Percentiles rank a stretch among this genome's conserved stretches.
These are phyloP conservation scores for Cydia splendana DNA, from an alignment of 1,140 invertebrate species.

Conservation along the genomic window DNA sequence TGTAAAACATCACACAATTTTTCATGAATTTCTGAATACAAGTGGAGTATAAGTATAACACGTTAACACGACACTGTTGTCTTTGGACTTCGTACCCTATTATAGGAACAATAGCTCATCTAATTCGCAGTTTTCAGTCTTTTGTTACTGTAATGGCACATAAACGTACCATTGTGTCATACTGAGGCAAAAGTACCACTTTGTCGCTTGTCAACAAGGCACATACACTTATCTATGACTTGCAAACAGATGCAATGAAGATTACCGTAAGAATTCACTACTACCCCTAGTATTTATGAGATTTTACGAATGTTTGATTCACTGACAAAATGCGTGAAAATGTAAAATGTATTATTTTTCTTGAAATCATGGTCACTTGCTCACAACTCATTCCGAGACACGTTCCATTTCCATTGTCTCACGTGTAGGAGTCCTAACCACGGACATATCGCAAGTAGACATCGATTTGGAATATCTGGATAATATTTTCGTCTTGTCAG, in stretches of 20 bases:
- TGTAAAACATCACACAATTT: not conserved
- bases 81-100: not conserved
- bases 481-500: too few species aligned
- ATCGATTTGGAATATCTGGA: not conserved
- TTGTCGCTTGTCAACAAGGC: not conserved
- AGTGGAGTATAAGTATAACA: not conserved
- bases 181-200: not conserved
- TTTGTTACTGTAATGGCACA: not conserved
- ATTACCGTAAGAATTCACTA: too few species aligned
- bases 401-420: constrained; percentile 11
- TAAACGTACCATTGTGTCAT: not conserved
- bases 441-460: not conserved
- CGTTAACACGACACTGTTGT: not conserved
- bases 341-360: too few species aligned
- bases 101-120: not conserved
- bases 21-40: not conserved
- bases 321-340: too few species aligned
- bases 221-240: not conserved
- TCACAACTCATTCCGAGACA: constrained; percentile 5
- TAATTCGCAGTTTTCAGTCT: not conserved
- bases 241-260: too few species aligned
- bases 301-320: too few species aligned
- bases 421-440: constrained; percentile 9
- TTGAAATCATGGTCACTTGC: not conserved
- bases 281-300: too few species aligned